Conservation (phyloP, 2,888 invertebrate genomes). For the Lacanobia oleracea region DNA sequence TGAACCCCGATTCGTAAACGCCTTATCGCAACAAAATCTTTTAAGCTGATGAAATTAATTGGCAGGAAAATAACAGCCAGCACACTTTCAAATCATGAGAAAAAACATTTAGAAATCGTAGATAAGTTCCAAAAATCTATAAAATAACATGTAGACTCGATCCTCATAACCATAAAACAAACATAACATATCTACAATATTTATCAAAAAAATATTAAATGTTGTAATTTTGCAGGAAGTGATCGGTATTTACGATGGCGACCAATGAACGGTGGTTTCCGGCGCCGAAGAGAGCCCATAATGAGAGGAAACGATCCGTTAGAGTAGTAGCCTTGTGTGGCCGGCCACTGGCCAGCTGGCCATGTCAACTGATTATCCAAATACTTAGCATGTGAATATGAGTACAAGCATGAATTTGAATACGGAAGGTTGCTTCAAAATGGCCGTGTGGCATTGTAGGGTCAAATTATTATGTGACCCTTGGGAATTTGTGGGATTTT, state of each 20-base stretch:
- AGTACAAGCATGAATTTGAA: constrained; percentile 21
- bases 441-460: background rate
- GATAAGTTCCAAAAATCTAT: background rate
- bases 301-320: constrained; percentile 67
- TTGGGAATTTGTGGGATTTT: background rate
- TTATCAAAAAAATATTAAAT: constrained; percentile 57
- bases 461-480: background rate
- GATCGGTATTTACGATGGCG: constrained; percentile 79
- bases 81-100: background rate
- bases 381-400: constrained; percentile 48
- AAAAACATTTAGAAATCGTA: background rate
- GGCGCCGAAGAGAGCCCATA: constrained; percentile 72
- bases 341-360: constrained; percentile 44
- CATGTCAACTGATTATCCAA: constrained; percentile 59
- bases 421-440: constrained; percentile 13
- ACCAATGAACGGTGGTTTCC: constrained; percentile 81
- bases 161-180: constrained; percentile 26
- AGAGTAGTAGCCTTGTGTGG: constrained; percentile 54
- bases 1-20: background rate
- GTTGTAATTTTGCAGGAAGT: constrained; percentile 77
- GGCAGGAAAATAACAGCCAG: background rate
- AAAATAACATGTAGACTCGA: constrained; percentile 18
- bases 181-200: constrained; percentile 12
- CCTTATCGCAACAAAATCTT: too few relatives aligned
- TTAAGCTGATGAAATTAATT: background rate